Evolutionary conservation across 1,140 invertebrate genomes (phyloP).

Genomic region (Drosophila serrata): DNA sequence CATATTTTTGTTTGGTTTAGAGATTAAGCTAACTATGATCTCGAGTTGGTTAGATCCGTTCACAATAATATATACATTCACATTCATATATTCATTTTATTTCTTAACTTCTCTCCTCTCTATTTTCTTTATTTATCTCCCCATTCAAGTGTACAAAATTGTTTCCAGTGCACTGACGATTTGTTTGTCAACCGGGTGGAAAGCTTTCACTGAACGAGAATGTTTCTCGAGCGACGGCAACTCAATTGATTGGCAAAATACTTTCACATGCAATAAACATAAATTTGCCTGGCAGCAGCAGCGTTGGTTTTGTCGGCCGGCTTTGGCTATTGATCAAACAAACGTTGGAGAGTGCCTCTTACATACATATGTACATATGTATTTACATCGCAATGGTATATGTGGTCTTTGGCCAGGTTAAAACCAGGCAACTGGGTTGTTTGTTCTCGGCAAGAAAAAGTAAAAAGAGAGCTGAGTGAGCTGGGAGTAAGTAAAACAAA

Average conservation of each 20-base stretch:
- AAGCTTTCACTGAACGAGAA: slow-evolving; percentile 75
- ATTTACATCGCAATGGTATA: neutral
- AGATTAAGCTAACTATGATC: too few species aligned
- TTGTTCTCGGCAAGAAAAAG: slow-evolving; percentile 45
- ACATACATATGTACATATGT: slow-evolving; percentile 6
- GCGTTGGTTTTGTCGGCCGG: slow-evolving; percentile 31
- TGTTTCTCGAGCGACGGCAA: slow-evolving; percentile 57
- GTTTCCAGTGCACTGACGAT: slow-evolving; percentile 13
- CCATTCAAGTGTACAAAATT: neutral
- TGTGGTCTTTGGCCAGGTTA: slow-evolving; percentile 18
- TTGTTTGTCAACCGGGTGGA: slow-evolving; percentile 57
- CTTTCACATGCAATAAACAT: slow-evolving; percentile 72
- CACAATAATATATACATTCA: too few species aligned
- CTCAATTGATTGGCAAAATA: slow-evolving; percentile 64
- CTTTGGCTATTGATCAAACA: slow-evolving; percentile 76
- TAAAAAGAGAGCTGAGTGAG: slow-evolving; percentile 25
- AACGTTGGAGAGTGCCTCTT: slow-evolving; percentile 42
- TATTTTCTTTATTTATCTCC: neutral
- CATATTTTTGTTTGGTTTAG: too few species aligned
- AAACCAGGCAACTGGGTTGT: slow-evolving; percentile 61
- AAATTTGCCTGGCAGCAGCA: slow-evolving; percentile 42
- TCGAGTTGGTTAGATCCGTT: too few species aligned
- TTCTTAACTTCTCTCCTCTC: too few species aligned
- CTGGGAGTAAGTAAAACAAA: neutral
- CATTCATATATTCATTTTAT: too few species aligned